Base-by-base conservation (phyloP, 2,888 invertebrate species). In the Philopedon plagiatum region DNA sequence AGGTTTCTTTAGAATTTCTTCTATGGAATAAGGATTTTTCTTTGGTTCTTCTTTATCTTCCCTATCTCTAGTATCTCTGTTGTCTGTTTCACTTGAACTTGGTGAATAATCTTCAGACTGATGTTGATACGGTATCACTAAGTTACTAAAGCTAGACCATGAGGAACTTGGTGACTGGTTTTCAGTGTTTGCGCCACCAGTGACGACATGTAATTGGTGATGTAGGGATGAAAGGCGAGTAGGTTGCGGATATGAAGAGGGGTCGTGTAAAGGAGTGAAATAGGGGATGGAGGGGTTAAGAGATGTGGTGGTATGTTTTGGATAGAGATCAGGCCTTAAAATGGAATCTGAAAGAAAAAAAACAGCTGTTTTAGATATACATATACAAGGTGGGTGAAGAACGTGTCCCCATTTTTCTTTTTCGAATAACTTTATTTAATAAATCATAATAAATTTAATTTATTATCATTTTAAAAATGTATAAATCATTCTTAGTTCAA, bases 1-100 rank as follows among this genome's bases (percentile, higher is more conserved):
- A 0, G 94, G 94, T 78, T 94, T 94, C 82, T 95, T 95, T 26
- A 95, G 82, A 7, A 95, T 84, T 81, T 95, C 95, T 78, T 95
- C 95, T 81, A 96, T 96, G 1, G 95, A 95, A 81, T 95, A 96
- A 0, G 95, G 94, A 82, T 94, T 95, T 74, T 92, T 90, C 76
- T 89, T 89, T 76, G 71, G 84, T 80, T 78, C 78, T 7, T 79
- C 79, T 71, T 76, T 78, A 34, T 78, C 77, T 56, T 81, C 78
- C 23, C 74, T 73, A 49, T 78, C 75, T 5, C 21, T 46, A 77
- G 11, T 76, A 64, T 21, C 78, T 77, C 62, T 80, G 78, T 70
- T 80, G 80, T 41, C 76, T 68, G 15, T 76, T 72, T n/a, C 39
- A 19, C 49, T 69, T 8, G 63, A 71, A 41, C 41, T 72, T 54